Evolutionary conservation across 2,113 vertebrate genomes (phyloP).

Genomic region (Sylvia atricapilla): DNA sequence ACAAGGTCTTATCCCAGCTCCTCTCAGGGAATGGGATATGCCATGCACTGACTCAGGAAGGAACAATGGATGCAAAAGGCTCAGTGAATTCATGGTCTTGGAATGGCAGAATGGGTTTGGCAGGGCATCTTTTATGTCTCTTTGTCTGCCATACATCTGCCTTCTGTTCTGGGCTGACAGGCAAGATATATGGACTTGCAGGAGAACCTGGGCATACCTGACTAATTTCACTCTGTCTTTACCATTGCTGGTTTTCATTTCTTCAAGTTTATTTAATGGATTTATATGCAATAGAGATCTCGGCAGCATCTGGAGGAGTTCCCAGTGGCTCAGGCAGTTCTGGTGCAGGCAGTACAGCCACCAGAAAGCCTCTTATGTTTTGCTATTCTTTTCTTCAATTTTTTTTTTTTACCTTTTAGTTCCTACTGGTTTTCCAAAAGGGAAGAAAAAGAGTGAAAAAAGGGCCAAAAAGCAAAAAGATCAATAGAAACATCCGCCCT

Average conservation of each 20-base stretch:
- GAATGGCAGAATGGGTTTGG: background rate
- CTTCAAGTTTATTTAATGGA: background rate
- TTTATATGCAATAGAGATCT: background rate
- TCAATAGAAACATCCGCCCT: background rate
- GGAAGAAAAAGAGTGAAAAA: background rate
- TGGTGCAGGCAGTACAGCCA: background rate
- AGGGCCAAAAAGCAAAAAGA: background rate
- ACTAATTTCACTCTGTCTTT: background rate
- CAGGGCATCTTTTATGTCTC: background rate
- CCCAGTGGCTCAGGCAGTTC: background rate
- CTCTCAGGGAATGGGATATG: background rate
- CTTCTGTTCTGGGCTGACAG: background rate
- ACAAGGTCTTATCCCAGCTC: background rate
- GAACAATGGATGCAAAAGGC: background rate
- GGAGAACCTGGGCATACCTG: background rate
- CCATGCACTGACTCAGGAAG: background rate
- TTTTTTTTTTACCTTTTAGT: background rate
- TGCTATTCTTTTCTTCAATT: background rate
- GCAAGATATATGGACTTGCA: background rate
- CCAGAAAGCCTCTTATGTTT: background rate
- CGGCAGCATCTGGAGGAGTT: background rate
- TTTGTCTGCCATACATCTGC: background rate
- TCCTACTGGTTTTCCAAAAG: background rate
- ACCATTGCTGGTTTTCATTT: background rate
- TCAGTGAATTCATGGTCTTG: background rate